These are phyloP conservation scores for Drosophila willistoni DNA, from an alignment of 1,140 invertebrate species.

Conservation along the genomic window DNA sequence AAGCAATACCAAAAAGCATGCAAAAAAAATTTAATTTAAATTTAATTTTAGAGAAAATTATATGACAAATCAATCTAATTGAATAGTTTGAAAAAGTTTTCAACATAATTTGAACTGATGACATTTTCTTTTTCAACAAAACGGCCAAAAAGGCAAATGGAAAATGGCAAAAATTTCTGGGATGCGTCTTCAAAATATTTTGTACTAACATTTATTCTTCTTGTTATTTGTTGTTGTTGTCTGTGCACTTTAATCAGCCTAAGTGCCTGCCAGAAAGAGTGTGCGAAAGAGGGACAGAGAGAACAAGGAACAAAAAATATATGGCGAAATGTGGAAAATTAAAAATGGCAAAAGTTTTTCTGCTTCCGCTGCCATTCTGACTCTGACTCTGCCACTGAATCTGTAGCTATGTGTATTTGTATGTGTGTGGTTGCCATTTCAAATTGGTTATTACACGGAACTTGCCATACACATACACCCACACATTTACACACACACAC, in stretches of 20 bases:
- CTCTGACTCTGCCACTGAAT: slow-evolving; percentile 17
- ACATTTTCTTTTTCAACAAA: slow-evolving; percentile 31
- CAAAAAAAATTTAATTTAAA: neutral
- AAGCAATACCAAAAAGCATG: neutral
- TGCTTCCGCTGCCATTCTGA: slow-evolving; percentile 16
- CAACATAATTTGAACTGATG: slow-evolving; percentile 24
- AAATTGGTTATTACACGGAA: slow-evolving; percentile 71
- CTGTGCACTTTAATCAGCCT: slow-evolving; percentile 79
- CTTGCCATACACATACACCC: slow-evolving; percentile 26
- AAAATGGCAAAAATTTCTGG: neutral
- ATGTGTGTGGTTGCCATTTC: slow-evolving; percentile 52
- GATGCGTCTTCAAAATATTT: slow-evolving; percentile 24
- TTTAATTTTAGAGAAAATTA: neutral
- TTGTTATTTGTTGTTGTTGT: slow-evolving; percentile 57
- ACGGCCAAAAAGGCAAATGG: neutral
- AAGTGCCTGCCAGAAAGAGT: slow-evolving; percentile 52
- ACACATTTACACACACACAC: slow-evolving; percentile 17
- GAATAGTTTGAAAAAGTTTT: neutral
- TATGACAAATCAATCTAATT: neutral
- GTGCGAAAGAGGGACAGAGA: slow-evolving; percentile 13
- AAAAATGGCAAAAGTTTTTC: slow-evolving; percentile 70
- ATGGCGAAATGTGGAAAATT: slow-evolving; percentile 46
- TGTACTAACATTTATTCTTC: slow-evolving; percentile 27
- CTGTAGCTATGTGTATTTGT: slow-evolving; percentile 23
- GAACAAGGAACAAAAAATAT: slow-evolving; percentile 14